phyloP scores from a whole-genome alignment of 1,140 invertebrate species.

The Ectropis grisescens region DNA sequence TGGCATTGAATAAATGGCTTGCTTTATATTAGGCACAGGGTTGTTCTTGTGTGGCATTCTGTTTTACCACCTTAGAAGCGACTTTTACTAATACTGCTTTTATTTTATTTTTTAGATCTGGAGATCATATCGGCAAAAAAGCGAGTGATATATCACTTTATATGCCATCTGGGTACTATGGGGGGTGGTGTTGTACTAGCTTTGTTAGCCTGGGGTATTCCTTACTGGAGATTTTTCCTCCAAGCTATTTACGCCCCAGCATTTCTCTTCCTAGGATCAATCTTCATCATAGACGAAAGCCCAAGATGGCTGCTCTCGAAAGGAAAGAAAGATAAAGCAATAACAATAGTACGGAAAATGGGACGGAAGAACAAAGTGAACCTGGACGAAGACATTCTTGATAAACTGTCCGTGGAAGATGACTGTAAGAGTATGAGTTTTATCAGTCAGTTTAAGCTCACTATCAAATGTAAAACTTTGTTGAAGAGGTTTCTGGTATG shows the following conservation, averaged over 20 bases:
- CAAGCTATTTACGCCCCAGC: slow-evolving; percentile 30
- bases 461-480: slow-evolving; percentile 31
- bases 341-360: neutral
- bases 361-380: neutral
- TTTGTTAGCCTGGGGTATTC: slow-evolving; percentile 23
- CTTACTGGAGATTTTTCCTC: slow-evolving; percentile 39
- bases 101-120: slow-evolving; percentile 26
- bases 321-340: slow-evolving; percentile 31
- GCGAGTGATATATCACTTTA: slow-evolving; percentile 9
- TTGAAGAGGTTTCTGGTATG: slow-evolving; percentile 67
- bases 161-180: slow-evolving; percentile 12
- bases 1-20: no score
- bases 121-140: slow-evolving; percentile 26
- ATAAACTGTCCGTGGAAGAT: slow-evolving; percentile 8
- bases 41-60: no score
- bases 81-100: no score
- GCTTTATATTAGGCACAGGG: no score
- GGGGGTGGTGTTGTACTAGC: slow-evolving; percentile 23
- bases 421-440: slow-evolving; percentile 14
- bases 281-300: slow-evolving; percentile 40
- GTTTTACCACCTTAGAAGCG: no score
- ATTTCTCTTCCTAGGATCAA: slow-evolving; percentile 27
- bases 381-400: neutral
- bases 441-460: slow-evolving; percentile 20
- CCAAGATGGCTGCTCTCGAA: slow-evolving; percentile 78